These are phyloP conservation scores for Scrobipalpa atriplicella DNA, from an alignment of 2,888 invertebrate genomes.

Conservation along the genomic window DNA sequence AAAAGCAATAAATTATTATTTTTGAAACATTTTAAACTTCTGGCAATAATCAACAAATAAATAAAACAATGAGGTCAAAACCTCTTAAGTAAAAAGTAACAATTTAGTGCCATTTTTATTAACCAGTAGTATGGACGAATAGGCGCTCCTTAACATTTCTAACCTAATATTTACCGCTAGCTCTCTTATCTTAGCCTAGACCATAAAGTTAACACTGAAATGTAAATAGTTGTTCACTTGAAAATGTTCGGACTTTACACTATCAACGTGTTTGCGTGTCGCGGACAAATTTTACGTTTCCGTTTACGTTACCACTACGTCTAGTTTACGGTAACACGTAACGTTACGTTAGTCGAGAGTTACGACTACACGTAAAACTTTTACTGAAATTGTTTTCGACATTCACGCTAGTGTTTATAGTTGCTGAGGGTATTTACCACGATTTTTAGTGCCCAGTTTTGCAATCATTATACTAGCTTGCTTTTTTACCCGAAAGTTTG, in stretches of 20 bases:
- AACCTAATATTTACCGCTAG: neutral
- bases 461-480: neutral
- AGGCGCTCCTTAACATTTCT: neutral
- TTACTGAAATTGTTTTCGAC: constrained; percentile 51
- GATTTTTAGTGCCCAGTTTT: constrained; percentile 9
- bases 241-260: constrained; percentile 16
- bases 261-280: constrained; percentile 47
- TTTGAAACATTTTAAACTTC: too few relatives aligned
- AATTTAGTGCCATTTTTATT: too few relatives aligned
- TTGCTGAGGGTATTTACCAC: neutral
- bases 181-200: neutral
- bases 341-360: constrained; percentile 47
- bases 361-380: constrained; percentile 53
- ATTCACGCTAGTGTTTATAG: constrained; percentile 28
- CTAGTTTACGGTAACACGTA: constrained; percentile 53
- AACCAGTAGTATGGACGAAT: too few relatives aligned
- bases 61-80: too few relatives aligned
- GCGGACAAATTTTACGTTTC: constrained; percentile 58
- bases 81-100: too few relatives aligned
- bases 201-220: neutral
- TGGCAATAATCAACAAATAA: too few relatives aligned
- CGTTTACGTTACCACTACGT: constrained; percentile 42
- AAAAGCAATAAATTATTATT: too few relatives aligned
- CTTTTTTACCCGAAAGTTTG: neutral
- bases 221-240: constrained; percentile 3